Evolutionary conservation across 2,888 invertebrate species (phyloP).

Genomic region (Lomographa bimaculata): DNA sequence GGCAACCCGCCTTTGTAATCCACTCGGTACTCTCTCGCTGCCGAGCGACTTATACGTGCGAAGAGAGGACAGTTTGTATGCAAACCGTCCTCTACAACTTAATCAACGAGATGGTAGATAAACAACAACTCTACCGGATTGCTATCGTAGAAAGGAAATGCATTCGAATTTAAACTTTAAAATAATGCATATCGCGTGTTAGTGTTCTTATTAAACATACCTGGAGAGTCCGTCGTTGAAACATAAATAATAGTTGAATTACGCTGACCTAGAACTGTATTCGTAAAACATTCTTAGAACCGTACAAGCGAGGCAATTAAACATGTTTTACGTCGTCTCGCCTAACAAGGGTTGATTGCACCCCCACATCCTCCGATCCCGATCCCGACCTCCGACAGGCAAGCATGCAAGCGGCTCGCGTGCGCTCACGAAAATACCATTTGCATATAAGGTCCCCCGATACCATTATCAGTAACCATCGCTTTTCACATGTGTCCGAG

Average conservation of each 20-base stretch:
- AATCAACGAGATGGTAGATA: constrained; percentile 1
- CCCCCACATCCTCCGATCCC: constrained; percentile 1
- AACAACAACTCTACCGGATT: constrained; percentile 11
- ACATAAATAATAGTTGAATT: constrained; percentile 2
- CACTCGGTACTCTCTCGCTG: background rate
- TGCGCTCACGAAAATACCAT: constrained; percentile 42
- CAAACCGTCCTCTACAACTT: constrained; percentile 7
- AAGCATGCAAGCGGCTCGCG: constrained; percentile 34
- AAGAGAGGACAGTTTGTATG: constrained; percentile 8
- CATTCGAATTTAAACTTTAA: too few species aligned
- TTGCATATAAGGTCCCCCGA: constrained; percentile 53
- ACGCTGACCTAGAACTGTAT: constrained; percentile 11
- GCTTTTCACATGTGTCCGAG: constrained; percentile 48
- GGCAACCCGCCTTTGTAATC: too few species aligned
- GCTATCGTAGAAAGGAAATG: constrained; percentile 4
- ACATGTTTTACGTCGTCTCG: constrained; percentile 12
- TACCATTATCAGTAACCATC: constrained; percentile 40
- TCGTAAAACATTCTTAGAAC: constrained; percentile 1
- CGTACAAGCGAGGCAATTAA: constrained; percentile 6
- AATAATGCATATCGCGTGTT: too few species aligned
- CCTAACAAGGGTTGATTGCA: constrained; percentile 5
- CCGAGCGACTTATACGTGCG: background rate
- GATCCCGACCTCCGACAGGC: constrained; percentile 22
- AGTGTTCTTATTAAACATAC: too few species aligned
- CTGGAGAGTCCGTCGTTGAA: too few species aligned